A percentile compares a stretch with the other conserved stretches of the same genome.
phyloP scores from a whole-genome alignment of 1,140 invertebrate species.

The Elysia chlorotica region DNA sequence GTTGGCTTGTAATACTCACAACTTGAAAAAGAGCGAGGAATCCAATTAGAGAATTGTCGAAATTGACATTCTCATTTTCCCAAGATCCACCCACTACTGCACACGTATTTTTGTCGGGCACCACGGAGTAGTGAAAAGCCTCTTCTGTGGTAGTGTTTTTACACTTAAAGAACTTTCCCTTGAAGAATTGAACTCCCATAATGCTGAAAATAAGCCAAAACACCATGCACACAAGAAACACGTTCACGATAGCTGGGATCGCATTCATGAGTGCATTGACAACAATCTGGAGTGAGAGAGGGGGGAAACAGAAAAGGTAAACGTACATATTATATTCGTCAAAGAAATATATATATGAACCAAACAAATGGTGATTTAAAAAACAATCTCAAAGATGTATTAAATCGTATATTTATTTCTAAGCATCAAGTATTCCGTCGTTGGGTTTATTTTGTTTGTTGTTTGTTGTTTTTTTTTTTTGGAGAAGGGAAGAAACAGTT shows the following conservation, averaged over 20 bases:
- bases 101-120: conserved; percentile 47
- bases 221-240: conserved; percentile 85
- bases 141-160: conserved; percentile 71
- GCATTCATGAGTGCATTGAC: conserved; percentile 93
- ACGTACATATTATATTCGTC: background rate
- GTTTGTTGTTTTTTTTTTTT: no score
- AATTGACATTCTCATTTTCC: conserved; percentile 97
- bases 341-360: background rate
- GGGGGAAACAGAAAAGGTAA: background rate
- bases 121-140: conserved; percentile 21
- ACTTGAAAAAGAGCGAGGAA: conserved; percentile 98
- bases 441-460: no score
- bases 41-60: conserved; percentile 96
- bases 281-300: conserved; percentile 74
- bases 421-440: no score
- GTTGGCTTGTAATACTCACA: conserved; percentile 55
- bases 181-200: conserved; percentile 89
- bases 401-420: no score
- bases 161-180: conserved; percentile 91
- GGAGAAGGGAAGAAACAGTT: no score
- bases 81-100: conserved; percentile 68
- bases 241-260: conserved; percentile 95
- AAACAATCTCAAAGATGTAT: no score
- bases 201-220: conserved; percentile 94
- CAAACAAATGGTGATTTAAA: background rate